Conservation (phyloP, 2,888 invertebrate genomes). For the Doris montereyensis region DNA sequence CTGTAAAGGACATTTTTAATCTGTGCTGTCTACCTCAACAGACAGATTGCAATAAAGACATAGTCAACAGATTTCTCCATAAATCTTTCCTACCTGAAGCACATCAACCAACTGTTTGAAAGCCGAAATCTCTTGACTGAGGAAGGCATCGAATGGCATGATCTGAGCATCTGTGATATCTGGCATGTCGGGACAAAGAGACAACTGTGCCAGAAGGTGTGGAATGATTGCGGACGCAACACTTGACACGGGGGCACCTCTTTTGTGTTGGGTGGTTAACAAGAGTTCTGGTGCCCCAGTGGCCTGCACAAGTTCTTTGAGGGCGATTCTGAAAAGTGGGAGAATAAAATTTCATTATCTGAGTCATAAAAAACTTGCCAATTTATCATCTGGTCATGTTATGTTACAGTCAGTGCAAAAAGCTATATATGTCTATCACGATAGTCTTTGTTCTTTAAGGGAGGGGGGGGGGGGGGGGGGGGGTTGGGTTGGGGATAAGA, state of each 20-base stretch:
- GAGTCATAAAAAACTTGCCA: background rate
- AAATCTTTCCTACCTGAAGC: too few species aligned
- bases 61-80: too few species aligned
- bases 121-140: conserved; percentile 60
- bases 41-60: too few species aligned
- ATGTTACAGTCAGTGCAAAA: too few species aligned
- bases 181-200: conserved; percentile 55
- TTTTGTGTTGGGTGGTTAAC: conserved; percentile 28
- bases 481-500: too few species aligned
- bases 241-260: background rate
- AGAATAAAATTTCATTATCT: background rate
- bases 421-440: background rate
- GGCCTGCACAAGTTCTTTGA: conserved; percentile 60
- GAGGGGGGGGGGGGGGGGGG: too few species aligned
- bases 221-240: conserved; percentile 43
- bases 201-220: conserved; percentile 49
- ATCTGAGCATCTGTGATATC: conserved; percentile 59
- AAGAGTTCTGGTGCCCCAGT: conserved; percentile 64
- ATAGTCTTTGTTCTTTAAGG: background rate
- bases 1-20: too few species aligned
- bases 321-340: conserved; percentile 53
- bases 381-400: background rate
- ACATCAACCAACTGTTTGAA: conserved; percentile 52
- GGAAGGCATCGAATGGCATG: conserved; percentile 63
- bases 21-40: too few species aligned